Percentiles rank a stretch among this genome's conserved stretches.
Evolutionary conservation across 2,113 vertebrate genomes (phyloP).

Genomic region (Mohoua ochrocephala): DNA sequence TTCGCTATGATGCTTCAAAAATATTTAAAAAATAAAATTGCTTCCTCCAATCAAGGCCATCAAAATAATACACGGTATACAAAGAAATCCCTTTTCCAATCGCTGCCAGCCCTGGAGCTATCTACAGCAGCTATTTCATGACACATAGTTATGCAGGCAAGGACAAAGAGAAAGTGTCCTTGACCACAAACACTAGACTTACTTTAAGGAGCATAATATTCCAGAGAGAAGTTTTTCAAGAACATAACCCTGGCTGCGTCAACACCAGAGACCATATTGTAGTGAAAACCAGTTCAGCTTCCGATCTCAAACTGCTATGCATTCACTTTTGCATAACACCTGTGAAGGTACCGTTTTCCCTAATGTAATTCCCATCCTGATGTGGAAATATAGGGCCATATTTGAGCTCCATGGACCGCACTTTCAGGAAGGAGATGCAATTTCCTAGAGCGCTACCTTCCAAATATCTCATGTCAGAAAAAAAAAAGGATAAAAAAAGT

Average conservation of each 20-base stretch:
- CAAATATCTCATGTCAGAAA: not conserved
- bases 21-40: not conserved
- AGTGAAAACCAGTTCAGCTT: not conserved
- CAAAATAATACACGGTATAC: not conserved
- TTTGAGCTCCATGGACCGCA: not conserved
- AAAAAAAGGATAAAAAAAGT: not conserved
- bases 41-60: not conserved
- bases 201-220: not conserved
- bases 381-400: accelerated
- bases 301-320: not conserved
- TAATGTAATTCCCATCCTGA: not conserved
- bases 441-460: not conserved
- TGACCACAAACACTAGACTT: not conserved
- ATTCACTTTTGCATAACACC: not conserved
- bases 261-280: accelerated
- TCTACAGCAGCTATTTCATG: not conserved
- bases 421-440: not conserved
- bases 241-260: not conserved
- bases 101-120: not conserved
- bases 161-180: not conserved
- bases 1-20: not conserved
- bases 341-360: not conserved
- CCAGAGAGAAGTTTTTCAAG: not conserved
- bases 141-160: not conserved
- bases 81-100: not conserved